phyloP scores from a whole-genome alignment of 2,113 vertebrate genomes.

The Actenoides lindsayi region DNA sequence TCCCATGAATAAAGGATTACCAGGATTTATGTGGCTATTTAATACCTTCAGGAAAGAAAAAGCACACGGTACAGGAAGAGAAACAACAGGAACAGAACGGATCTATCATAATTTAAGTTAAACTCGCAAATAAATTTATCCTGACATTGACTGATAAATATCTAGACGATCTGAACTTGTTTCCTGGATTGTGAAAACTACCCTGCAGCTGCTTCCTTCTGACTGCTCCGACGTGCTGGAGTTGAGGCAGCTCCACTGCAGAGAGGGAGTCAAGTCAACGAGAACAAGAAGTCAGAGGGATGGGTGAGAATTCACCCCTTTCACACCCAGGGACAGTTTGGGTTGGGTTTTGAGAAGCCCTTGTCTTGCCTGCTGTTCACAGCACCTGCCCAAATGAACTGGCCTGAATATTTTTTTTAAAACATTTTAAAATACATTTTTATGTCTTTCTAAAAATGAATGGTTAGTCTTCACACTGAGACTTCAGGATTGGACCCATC shows the following conservation, averaged over 20 bases:
- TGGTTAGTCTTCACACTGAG: background rate
- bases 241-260: background rate
- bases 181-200: slow-evolving; percentile 6
- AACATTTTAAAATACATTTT: background rate
- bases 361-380: background rate
- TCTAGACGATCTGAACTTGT: background rate
- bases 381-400: background rate
- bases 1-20: slow-evolving; percentile 34
- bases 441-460: background rate
- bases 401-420: background rate
- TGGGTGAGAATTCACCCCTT: accelerated
- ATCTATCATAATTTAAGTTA: slow-evolving; percentile 31
- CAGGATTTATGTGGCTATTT: slow-evolving; percentile 59
- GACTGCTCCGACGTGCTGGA: background rate
- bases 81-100: slow-evolving; percentile 11
- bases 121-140: background rate
- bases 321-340: accelerated
- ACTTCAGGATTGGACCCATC: background rate
- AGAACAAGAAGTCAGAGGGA: background rate
- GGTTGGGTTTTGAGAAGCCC: background rate
- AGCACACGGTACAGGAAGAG: slow-evolving; percentile 21
- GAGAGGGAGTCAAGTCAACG: background rate
- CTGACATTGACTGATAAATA: slow-evolving; percentile 41
- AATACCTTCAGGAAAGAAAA: slow-evolving; percentile 57
- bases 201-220: slow-evolving; percentile 14